Conservation (phyloP, 2,888 invertebrate species). For the Scaptomyza flava region DNA sequence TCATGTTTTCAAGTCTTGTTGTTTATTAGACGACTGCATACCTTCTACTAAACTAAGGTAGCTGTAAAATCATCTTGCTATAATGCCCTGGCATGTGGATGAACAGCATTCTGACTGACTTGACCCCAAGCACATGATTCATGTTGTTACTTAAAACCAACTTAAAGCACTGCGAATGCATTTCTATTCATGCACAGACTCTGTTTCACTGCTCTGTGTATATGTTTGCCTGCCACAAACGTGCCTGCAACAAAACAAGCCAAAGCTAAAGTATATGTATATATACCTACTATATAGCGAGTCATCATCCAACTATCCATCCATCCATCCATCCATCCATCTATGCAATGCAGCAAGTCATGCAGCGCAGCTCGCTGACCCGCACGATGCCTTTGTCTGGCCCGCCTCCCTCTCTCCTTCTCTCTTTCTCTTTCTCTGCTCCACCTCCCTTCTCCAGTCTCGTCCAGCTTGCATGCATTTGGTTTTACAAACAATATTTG, state of each 20-base stretch:
- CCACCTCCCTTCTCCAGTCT: constrained; percentile 23
- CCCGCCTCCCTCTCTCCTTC: constrained; percentile 1
- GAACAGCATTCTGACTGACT: constrained; percentile 11
- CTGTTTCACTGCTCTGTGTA: constrained; percentile 37
- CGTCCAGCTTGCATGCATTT: constrained; percentile 73
- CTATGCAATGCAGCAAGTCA: constrained; percentile 74
- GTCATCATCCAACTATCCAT: constrained; percentile 60
- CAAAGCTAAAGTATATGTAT: constrained; percentile 38
- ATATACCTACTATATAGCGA: constrained; percentile 42
- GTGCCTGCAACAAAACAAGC: constrained; percentile 59
- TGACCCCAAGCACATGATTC: constrained; percentile 23
- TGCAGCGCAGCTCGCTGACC: constrained; percentile 76
- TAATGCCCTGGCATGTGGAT: constrained; percentile 8
- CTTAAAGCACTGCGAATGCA: constrained; percentile 55
- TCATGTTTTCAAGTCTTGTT: not conserved
- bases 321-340: constrained; percentile 28
- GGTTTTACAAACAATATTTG: constrained; percentile 76
- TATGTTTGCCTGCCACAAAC: constrained; percentile 61
- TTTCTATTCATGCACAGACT: constrained; percentile 21
- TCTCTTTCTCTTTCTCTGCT: not conserved
- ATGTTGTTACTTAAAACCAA: constrained; percentile 57
- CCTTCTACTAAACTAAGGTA: no score
- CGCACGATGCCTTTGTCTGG: constrained; percentile 75
- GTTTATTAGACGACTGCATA: not conserved
- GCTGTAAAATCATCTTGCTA: not conserved